Evolutionary conservation across 2,888 invertebrate species (phyloP).

Genomic region (Watsonalla binaria): DNA sequence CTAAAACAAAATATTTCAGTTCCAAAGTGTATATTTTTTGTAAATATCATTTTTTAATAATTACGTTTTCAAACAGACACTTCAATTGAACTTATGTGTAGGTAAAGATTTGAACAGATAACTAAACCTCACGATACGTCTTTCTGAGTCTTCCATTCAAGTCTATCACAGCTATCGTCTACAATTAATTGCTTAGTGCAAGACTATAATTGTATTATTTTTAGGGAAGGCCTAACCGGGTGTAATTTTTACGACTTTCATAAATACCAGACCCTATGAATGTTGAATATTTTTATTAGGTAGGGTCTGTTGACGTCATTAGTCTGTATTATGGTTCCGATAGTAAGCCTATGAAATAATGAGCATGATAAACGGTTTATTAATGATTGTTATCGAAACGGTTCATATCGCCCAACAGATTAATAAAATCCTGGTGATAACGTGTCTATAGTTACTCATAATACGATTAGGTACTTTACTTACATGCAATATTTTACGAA

Average conservation of each 20-base stretch:
- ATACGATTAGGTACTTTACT: too few species aligned
- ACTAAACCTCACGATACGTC: too few species aligned
- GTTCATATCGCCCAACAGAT: conserved; percentile 14
- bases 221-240: too few species aligned
- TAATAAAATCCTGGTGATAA: conserved; percentile 6
- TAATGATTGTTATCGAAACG: conserved; percentile 7
- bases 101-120: background rate
- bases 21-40: conserved; percentile 9
- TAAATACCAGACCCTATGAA: too few species aligned
- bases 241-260: too few species aligned
- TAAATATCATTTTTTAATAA: background rate
- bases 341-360: conserved; percentile 4
- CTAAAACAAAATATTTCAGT: too few species aligned
- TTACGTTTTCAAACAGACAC: background rate
- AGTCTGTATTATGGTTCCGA: background rate
- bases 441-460: too few species aligned
- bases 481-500: too few species aligned
- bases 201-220: background rate
- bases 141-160: too few species aligned
- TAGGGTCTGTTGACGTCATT: too few species aligned
- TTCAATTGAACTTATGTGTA: background rate
- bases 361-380: conserved; percentile 13
- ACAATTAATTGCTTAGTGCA: background rate
- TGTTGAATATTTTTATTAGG: too few species aligned
- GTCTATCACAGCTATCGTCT: too few species aligned